phyloP scores from a whole-genome alignment of 1,140 invertebrate species.

The Pteromalus puparum region DNA sequence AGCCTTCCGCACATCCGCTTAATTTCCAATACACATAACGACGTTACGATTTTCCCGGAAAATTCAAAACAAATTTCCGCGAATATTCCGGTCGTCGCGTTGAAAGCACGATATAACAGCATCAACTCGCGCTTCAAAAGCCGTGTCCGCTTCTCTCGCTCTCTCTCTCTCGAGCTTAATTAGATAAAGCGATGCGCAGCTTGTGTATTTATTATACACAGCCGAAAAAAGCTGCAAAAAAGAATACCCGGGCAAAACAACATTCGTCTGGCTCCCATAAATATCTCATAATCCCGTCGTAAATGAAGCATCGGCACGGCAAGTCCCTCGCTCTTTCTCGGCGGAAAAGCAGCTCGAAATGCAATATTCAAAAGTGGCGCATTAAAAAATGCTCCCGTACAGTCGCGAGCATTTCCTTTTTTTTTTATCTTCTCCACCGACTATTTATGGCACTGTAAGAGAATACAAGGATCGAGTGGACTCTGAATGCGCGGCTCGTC shows the following conservation, averaged over 20 bases:
- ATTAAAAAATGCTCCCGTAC: not conserved
- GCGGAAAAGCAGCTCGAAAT: not conserved
- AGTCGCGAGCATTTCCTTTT: constrained; percentile 11
- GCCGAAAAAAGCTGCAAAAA: not conserved
- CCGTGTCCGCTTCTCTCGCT: not conserved
- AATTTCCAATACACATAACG: not conserved
- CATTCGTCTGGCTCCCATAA: not conserved
- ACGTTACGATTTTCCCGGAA: not conserved
- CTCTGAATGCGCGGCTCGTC: constrained; percentile 18
- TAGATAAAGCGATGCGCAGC: not conserved
- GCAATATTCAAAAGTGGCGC: constrained; percentile 19
- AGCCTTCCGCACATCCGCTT: not conserved
- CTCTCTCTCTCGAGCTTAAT: not conserved
- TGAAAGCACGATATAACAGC: not conserved
- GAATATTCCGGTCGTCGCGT: not conserved
- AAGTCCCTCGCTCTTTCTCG: not conserved
- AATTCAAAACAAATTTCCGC: not conserved
- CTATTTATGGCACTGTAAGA: constrained; percentile 17
- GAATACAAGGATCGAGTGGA: constrained; percentile 22
- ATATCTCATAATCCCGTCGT: not conserved
- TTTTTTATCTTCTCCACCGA: constrained; percentile 25
- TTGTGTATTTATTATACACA: not conserved
- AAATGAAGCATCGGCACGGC: constrained; percentile 6
- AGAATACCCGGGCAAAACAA: not conserved
- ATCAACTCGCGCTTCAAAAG: not conserved